Conservation (phyloP, 1,140 invertebrate genomes). For the Ceratina calcarata region DNA sequence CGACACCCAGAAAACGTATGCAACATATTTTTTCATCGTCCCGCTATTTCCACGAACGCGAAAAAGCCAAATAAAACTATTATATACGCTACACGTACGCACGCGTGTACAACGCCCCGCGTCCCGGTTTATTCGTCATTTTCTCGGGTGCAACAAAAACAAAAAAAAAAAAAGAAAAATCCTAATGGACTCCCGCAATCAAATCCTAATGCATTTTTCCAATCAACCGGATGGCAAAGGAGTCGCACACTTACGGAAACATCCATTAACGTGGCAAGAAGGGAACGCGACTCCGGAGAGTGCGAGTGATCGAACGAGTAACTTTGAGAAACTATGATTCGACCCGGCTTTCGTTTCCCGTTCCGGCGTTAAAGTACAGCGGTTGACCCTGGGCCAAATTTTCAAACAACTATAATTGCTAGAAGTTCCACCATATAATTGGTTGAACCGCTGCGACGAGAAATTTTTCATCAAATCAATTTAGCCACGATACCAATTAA, state of each 20-base stretch:
- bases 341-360: neutral
- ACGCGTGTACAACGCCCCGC: neutral
- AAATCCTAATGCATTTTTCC: conserved; percentile 45
- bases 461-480: too few species aligned
- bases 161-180: neutral
- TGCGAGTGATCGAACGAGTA: conserved; percentile 18
- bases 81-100: neutral
- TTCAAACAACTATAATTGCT: neutral
- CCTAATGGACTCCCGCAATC: conserved; percentile 33
- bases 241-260: conserved; percentile 26
- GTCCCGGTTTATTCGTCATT: conserved; percentile 11
- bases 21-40: conserved; percentile 1
- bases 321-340: conserved; percentile 33
- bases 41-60: neutral
- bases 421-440: too few species aligned
- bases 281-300: neutral
- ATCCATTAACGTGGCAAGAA: conserved; percentile 39
- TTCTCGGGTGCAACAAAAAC: neutral
- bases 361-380: neutral
- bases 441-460: too few species aligned
- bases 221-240: conserved; percentile 15
- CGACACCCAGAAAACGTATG: neutral
- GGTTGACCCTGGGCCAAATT: neutral
- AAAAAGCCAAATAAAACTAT: conserved; percentile 8
- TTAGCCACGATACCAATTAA: too few species aligned